Evolutionary conservation across 2,113 vertebrate genomes (phyloP), one percentile per base, ranked within the genome.

Genomic region (Nesogale talazaci): DNA sequence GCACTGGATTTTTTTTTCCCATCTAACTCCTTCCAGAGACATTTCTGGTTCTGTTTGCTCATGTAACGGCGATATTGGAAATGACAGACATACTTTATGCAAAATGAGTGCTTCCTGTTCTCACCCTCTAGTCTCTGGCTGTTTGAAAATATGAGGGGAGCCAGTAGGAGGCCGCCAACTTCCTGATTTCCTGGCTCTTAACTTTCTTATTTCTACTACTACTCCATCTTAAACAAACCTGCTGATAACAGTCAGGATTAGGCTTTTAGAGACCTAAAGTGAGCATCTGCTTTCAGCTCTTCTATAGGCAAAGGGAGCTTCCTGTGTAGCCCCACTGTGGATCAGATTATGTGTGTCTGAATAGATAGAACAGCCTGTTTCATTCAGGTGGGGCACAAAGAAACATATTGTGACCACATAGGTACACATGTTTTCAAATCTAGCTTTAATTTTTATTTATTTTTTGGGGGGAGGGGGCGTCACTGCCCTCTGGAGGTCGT

Each of bases 131-230:
- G 75, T 89, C 80, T 81, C 84, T 70, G 93, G 87, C 86, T 87
- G n/a, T 52, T 25, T 72, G 67, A 88, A 88, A 83, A 52, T 19
- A 42, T 5, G 27, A 86, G 52, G 83, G 79, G 82, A 91, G 78
- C 82, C 94, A 94, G 84, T 94, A 94, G 56, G 69, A 93, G 34
- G 27, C 88, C 87, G 57, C 81, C 56, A 87, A 42, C 12, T 84
- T 20, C 85, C 70, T 89, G 92, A 94, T 82, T 84, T 93, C 94
- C 89, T 89, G 74, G n/a, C 63, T 84, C n/a, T 91, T 42, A 75
- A n/a, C 36, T 94, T 91, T 89, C 7, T 40, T 75, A 61, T 89
- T 46, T 17, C 31, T 89, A 52, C 36, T 31, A 31, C 59, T 61
- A 34, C 20, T 88, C 65, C 59, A 61, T 23, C 59, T 19, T 20